phyloP scores from a whole-genome alignment of 2,113 vertebrate genomes.

The Muntiacus reevesi region DNA sequence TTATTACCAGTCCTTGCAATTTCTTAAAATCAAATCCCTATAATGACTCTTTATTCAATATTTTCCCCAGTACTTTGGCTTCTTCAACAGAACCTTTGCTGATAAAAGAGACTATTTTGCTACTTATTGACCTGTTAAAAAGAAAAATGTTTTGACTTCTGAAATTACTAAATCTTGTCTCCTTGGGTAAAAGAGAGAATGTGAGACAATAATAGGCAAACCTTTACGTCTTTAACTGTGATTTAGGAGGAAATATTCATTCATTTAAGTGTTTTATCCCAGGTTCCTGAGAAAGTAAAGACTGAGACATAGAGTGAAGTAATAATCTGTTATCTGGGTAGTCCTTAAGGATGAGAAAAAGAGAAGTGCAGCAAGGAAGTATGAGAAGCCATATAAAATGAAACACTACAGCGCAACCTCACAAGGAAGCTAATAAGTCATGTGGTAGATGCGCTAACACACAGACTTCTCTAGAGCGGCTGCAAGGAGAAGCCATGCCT shows the following conservation, averaged over 20 bases:
- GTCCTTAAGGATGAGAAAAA: neutral
- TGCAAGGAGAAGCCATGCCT: neutral
- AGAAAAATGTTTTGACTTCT: neutral
- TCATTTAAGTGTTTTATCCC: neutral
- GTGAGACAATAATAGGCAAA: neutral
- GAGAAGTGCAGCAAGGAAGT: neutral
- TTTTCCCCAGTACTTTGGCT: neutral
- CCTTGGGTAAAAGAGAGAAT: neutral
- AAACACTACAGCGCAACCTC: neutral
- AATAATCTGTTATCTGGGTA: neutral
- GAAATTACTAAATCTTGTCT: neutral
- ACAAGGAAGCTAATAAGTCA: neutral
- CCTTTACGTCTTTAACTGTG: neutral
- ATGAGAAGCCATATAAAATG: neutral
- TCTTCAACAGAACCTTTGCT: neutral
- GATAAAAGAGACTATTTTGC: neutral
- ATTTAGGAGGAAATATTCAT: neutral
- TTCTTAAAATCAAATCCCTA: neutral
- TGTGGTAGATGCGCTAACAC: neutral
- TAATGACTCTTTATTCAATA: neutral
- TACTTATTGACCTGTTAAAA: neutral
- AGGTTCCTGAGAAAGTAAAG: neutral
- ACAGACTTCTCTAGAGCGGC: neutral
- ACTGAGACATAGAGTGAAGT: neutral
- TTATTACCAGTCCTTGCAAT: neutral